Evolutionary conservation across 2,888 invertebrate genomes (phyloP), one percentile per base, ranked within the genome.

Genomic region (Eristalis arbustorum): DNA sequence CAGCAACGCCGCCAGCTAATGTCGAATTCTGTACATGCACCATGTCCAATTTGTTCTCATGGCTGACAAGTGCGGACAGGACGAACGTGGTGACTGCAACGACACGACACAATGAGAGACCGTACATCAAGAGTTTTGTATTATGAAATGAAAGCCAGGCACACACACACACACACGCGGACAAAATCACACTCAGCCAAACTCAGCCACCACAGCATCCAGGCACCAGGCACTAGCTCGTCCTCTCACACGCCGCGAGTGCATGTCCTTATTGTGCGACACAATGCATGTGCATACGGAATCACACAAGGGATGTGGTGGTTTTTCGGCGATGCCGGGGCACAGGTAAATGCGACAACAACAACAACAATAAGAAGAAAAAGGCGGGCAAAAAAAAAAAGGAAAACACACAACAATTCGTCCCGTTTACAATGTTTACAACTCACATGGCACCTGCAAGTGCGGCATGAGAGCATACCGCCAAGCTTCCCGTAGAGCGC

Each of bases 1-100:
- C 95, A 0, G 97, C 98, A 18, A 98, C 98, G 2, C 98, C 98
- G 25, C 98, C 98, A 72, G 98, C 98, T 67, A 98, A 92, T 0
- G 98, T 98, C 2, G 98, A 96, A 93, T 98, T 98, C 93, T 98
- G 98, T 72, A 98, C 94, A 93, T 98, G 98, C 3, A 98, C 97
- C 97, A 98, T 98, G 92, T 97, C 96, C 90, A 98, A 96, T 93
- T 96, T 96, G 89, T 95, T 95, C 59, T 95, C 94, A 88, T 95
- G 94, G 90, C 95, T 96, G 62, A 97, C 94, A 82, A 96, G 92
- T 37, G 97, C 95, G 0, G 98, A 98, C 59, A 97, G 91, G 49
- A 96, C 95, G 92, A 98, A 99, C 3, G 98, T 95, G 69, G 96
- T 95, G 13, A 98, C 96, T 93, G 91, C 83, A 90, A 89, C 59